Evolutionary conservation across 2,797 vertebrate genomes (phyloP).

Genomic region (Syncerus caffer): DNA sequence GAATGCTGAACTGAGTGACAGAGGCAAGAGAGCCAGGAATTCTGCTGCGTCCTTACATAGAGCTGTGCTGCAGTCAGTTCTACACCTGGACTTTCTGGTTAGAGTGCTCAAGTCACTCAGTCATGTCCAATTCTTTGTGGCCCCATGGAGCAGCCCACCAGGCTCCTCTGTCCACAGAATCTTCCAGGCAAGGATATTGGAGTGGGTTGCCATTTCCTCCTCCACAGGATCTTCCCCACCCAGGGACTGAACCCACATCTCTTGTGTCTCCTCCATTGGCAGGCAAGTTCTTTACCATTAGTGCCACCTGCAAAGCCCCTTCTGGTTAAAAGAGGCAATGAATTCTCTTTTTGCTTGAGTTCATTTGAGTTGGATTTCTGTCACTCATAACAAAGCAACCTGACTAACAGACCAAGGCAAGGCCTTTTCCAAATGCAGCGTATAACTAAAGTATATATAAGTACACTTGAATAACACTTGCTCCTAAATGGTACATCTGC

Average conservation of each 20-base stretch:
- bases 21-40: background rate
- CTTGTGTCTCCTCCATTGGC: background rate
- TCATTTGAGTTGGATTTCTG: constrained; percentile 24
- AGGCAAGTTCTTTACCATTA: background rate
- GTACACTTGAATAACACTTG: constrained; percentile 9
- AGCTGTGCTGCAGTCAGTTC: background rate
- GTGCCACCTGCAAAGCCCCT: background rate
- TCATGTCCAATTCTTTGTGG: background rate
- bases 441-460: background rate
- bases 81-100: background rate
- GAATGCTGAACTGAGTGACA: background rate
- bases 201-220: background rate
- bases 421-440: background rate
- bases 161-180: background rate
- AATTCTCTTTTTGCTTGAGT: background rate
- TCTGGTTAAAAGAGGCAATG: constrained; percentile 11
- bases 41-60: background rate
- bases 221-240: background rate
- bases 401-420: background rate
- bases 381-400: background rate
- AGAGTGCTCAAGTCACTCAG: background rate
- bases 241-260: background rate
- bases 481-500: background rate
- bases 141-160: background rate
- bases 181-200: background rate